Base-by-base conservation (phyloP, 2,113 vertebrate genomes). In the Phocoena sinus region DNA sequence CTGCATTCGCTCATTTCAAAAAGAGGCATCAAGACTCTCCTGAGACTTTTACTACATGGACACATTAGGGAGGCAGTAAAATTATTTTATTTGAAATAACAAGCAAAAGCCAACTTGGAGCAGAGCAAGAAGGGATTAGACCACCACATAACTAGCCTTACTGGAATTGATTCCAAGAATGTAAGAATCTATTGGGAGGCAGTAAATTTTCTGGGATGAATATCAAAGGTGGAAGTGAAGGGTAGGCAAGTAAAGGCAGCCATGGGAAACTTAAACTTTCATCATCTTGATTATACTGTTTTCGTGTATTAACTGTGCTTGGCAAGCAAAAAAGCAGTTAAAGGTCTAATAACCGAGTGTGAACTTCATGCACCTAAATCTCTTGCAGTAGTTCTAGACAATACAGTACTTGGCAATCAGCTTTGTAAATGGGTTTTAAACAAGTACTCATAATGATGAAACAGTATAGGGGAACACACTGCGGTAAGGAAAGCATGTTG, bases 101-200 rank as follows among this genome's bases (percentile, higher is more conserved):
- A 96, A 91, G 88, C 65, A 36, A 97, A 97, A 97, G 96, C 96
- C 97, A 97, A 96, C 70, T 97, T 91, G 92, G 97, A 96, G 83
- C 65, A 25, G 18, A 94, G 56, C 88, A 74, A 47, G 62, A 94
- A 96, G 15, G 70, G 81, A 93, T 87, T 91, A 96, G 94, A 97
- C 95, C 80, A 93, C 95, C 81, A 62, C 63, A 6, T 63, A 94
- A 88, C 95, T 88, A 95, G 80, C 4, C 50, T 96, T 92, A 47
- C 62, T 60, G 71, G 94, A 97, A 95, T 15, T 15, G 21, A 33
- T 88, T 95, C 70, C 94, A 95, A 88, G 81, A 91, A 67, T 2
- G 1, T 77, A 94, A 79, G 74, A 86, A 81, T 92, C 67, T 86
- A 41, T 89, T 31, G 56, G 91, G 65, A 97, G 74, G 67, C 82